Evolutionary conservation across 2,797 vertebrate species (phyloP), one percentile per base, ranked within the genome.

Genomic region (Tamandua tetradactyla): DNA sequence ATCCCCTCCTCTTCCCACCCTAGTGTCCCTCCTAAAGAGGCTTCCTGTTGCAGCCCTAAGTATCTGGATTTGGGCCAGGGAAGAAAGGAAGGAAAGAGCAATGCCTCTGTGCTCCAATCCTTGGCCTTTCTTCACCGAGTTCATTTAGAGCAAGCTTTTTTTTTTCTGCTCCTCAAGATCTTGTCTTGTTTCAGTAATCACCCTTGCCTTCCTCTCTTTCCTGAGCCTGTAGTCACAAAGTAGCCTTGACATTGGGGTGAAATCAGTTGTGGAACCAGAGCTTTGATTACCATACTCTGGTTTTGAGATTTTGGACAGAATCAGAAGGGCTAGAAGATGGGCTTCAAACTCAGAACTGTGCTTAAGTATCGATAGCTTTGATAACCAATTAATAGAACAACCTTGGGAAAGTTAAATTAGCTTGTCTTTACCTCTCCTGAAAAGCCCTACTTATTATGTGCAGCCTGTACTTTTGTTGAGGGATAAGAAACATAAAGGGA

Each of bases 381-480:
- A 94, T 97, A 96, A 96, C 92, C 85, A 17, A 83, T 71, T 89
- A 97, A 92, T 89, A 95, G 96, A 95, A 94, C 97, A 93, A 89
- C 47, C 66, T 1, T 95, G 96, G 96, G 94, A 93, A 97, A 95
- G 89, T 89, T 96, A 96, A 97, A 94, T 84, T 72, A 96, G 94
- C 96, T 97, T 94, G 91, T 97, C 97, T 97, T 98, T 97, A 96
- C 87, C 66, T 68, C n/a, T 94, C 86, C 96, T 95, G 96, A 76
- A 94, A 97, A 97, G 94, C 95, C 75, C 95, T 97, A 68, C 96
- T 94, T 96, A 93, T 94, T 96, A 93, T 74, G 92, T 12, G 80
- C 94, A 49, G 97, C 89, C 96, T 89, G 40, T 96, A 96, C 89
- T 96, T 95, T 96, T 71, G 7, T 42, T 79, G 3, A 93, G 64